A percentile compares a stretch with the other conserved stretches of the same genome.
phyloP scores from a whole-genome alignment of 2,113 vertebrate genomes.

The Campylomormyrus numenius region DNA sequence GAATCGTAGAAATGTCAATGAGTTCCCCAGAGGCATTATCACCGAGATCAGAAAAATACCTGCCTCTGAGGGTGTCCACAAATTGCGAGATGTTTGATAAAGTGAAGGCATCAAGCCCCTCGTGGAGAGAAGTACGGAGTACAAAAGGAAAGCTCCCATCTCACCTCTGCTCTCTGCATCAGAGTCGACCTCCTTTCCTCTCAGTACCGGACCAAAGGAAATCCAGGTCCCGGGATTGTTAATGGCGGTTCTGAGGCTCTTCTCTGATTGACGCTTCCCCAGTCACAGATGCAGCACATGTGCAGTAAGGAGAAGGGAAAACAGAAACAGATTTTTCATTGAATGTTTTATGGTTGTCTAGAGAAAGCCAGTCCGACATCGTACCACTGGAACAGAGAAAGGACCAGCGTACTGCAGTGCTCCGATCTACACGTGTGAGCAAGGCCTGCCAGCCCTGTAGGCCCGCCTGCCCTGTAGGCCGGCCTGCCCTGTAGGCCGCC shows the following conservation, averaged over 20 bases:
- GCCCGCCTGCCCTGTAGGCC: not conserved
- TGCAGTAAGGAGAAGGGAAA: not conserved
- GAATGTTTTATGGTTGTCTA: not conserved
- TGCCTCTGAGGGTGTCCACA: not conserved
- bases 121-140: not conserved
- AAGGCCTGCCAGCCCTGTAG: not conserved
- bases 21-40: not conserved
- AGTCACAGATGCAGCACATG: constrained; percentile 10
- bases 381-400: not conserved
- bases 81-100: not conserved
- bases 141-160: not conserved
- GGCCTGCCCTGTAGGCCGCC: not conserved
- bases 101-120: not conserved
- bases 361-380: not conserved
- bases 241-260: constrained; percentile 26
- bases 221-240: constrained; percentile 44
- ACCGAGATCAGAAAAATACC: not conserved
- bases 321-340: not conserved
- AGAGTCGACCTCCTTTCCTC: constrained; percentile 42
- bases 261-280: constrained; percentile 25
- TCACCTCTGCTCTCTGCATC: constrained; percentile 42
- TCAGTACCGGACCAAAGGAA: constrained; percentile 47
- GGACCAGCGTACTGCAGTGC: not conserved
- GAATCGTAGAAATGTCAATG: not conserved
- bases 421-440: not conserved